phyloP scores from a whole-genome alignment of 2,797 vertebrate genomes.

The Parambassis ranga region DNA sequence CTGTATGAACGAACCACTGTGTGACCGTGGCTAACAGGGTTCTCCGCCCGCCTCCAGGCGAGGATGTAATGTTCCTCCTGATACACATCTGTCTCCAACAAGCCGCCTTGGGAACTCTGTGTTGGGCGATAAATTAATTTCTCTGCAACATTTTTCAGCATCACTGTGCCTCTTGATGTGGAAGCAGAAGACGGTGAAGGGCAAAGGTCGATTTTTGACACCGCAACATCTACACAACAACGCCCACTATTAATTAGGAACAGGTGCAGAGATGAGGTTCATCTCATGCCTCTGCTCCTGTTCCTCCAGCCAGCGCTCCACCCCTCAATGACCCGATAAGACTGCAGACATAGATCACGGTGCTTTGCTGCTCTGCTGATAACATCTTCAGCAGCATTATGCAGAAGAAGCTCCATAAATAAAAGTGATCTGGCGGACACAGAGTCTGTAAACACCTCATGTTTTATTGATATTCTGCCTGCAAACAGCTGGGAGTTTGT shows the following conservation, averaged over 20 bases:
- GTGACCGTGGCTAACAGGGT: too few species aligned
- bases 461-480: conserved; percentile 64
- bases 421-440: conserved; percentile 43
- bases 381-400: conserved; percentile 67
- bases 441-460: conserved; percentile 53
- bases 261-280: too few species aligned
- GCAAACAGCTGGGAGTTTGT: conserved; percentile 33
- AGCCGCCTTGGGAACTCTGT: conserved; percentile 25
- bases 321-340: conserved; percentile 43
- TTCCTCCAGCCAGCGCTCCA: conserved; percentile 4
- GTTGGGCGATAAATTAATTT: conserved; percentile 21
- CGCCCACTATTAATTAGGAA: conserved; percentile 38
- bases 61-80: conserved; percentile 10
- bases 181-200: not conserved
- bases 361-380: conserved; percentile 51
- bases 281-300: too few species aligned
- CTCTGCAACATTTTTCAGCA: conserved; percentile 28
- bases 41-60: not conserved
- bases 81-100: conserved; percentile 25
- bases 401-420: conserved; percentile 61
- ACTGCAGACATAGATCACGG: conserved; percentile 53
- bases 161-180: conserved; percentile 13
- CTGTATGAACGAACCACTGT: too few species aligned
- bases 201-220: conserved; percentile 17
- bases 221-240: not conserved